Evolutionary conservation across 1,140 invertebrate species (phyloP), one percentile per base, ranked within the genome.

Genomic region (Drosophila persimilis): DNA sequence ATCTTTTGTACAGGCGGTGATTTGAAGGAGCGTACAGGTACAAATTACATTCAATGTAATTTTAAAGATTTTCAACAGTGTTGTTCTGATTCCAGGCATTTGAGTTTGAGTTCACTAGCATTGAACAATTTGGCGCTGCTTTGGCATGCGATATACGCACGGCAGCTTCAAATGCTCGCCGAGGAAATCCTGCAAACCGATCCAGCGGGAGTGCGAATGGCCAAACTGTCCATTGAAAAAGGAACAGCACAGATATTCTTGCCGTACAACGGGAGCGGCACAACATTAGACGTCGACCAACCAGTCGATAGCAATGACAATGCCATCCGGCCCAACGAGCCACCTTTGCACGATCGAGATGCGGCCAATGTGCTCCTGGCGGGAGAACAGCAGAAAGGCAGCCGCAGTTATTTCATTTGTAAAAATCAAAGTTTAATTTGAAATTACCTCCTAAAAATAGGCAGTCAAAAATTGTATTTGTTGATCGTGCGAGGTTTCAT

Each of bases 1-100:
- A 94, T 98, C 35, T 99, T 99, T 91, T 99, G 98, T 95, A 94
- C 95, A 54, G 96, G 99, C 26, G 99, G 98, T 17, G 98, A 99
- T 93, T 93, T 99, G 31, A 98, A 99, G 89, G 98, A 99, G 91
- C 93, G 99, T 31, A 85, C 89, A 50, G 78, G 83, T 86, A 50
- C 66, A 71, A 9, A 89, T 44, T n/a, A 4, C 31, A 60, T 35
- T 35, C 15, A 11, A 54, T 52, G 50, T 3, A 2, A 7, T 47
- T 41, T 9, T 4, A 29, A n/a, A 1, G 0, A 48, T 9, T 24
- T 24, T 31, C 0, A 29, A n/a, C 1, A 41, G 31, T 22, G 2
- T 4, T 24, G 6, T 31, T 15, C 5, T 26, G 20, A 31, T 60
- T 3, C 1, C 43, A 84, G 72, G 67, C 31, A 98, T 99, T 96